Conservation (phyloP, 2,797 vertebrate genomes). For the Hozukius guyotensis region DNA sequence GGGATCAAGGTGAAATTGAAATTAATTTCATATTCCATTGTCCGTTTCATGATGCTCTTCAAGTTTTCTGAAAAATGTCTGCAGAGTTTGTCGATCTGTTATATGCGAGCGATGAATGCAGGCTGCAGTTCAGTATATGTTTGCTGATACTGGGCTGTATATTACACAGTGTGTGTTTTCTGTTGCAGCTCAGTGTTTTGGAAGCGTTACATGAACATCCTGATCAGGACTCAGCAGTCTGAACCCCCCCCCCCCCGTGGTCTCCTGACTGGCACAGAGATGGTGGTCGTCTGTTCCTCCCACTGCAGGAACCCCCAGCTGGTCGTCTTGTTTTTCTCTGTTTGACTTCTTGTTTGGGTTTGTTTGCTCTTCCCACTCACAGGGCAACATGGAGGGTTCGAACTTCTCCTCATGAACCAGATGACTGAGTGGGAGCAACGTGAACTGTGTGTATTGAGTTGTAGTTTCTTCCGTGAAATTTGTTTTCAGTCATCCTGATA, state of each 20-base stretch:
- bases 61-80: background rate
- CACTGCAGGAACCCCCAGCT: background rate
- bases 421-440: background rate
- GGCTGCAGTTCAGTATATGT: background rate
- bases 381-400: background rate
- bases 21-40: background rate
- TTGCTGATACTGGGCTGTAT: background rate
- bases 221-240: background rate
- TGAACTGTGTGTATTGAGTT: background rate
- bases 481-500: background rate
- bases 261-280: background rate
- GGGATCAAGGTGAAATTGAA: background rate
- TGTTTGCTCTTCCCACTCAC: constrained; percentile 12
- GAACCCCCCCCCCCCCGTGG: background rate
- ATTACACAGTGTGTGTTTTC: background rate
- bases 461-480: background rate
- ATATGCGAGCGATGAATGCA: rapidly evolving
- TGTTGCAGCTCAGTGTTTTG: background rate
- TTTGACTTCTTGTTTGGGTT: constrained; percentile 1
- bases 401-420: background rate
- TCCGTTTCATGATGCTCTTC: background rate
- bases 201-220: background rate
- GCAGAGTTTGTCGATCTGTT: background rate
- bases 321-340: constrained; percentile 4
- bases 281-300: background rate